Percentiles rank a stretch among this genome's conserved stretches.
phyloP scores from a whole-genome alignment of 2,113 vertebrate species.

The Lepisosteus oculatus region DNA sequence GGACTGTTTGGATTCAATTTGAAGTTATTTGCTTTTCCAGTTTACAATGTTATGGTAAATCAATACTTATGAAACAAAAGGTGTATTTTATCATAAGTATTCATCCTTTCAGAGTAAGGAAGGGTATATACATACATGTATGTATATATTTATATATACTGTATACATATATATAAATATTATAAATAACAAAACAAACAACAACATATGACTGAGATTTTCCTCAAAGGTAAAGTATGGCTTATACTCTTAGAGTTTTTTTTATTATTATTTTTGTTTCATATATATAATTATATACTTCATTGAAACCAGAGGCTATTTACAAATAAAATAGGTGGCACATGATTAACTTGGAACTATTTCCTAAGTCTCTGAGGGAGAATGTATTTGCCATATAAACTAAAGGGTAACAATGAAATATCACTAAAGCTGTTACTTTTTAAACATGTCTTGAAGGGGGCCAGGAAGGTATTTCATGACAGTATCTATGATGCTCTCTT shows the following conservation, averaged over 20 bases:
- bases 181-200: conserved; percentile 51
- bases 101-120: conserved; percentile 33
- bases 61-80: conserved; percentile 26
- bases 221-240: conserved; percentile 71
- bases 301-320: conserved; percentile 57
- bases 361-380: conserved; percentile 34
- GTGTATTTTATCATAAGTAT: conserved; percentile 27
- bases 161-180: conserved; percentile 35
- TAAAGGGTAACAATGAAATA: conserved; percentile 24
- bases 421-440: conserved; percentile 72
- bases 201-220: conserved; percentile 60
- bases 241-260: conserved; percentile 68
- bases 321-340: conserved; percentile 61
- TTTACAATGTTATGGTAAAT: conserved; percentile 19
- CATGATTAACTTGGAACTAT: conserved; percentile 36
- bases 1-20: conserved; percentile 8
- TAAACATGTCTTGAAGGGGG: conserved; percentile 96
- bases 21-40: conserved; percentile 27
- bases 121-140: conserved; percentile 39
- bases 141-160: conserved; percentile 46
- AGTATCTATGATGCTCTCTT: conserved; percentile 92
- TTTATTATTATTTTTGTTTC: conserved; percentile 45
- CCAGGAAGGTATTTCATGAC: conserved; percentile 97
- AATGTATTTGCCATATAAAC: conserved; percentile 24
- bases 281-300: conserved; percentile 41